A percentile compares a stretch with the other conserved stretches of the same genome.
These are phyloP conservation scores for Leguminivora glycinivorella DNA, from an alignment of 1,140 invertebrate genomes.

Conservation along the genomic window DNA sequence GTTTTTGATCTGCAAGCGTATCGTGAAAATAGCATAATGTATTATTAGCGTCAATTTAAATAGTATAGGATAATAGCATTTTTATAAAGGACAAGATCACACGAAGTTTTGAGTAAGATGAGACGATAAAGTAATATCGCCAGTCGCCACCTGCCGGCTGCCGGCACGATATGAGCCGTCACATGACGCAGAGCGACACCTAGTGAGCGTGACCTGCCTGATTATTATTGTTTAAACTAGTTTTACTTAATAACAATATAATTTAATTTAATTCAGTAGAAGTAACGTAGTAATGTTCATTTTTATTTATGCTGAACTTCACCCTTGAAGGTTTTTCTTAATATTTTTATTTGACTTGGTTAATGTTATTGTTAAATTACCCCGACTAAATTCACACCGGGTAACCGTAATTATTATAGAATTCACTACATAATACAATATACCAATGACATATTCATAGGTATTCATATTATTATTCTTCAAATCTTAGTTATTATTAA, in stretches of 20 bases:
- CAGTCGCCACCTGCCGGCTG: background rate
- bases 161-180: background rate
- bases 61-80: background rate
- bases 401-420: background rate
- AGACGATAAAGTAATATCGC: too few relatives aligned
- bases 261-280: background rate
- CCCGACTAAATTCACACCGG: background rate
- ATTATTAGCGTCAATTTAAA: background rate
- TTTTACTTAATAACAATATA: background rate
- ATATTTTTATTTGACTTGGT: too few relatives aligned
- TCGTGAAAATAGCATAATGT: too few relatives aligned
- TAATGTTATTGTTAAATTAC: too few relatives aligned
- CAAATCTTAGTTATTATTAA: background rate
- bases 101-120: background rate
- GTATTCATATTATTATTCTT: too few relatives aligned
- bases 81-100: background rate
- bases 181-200: conserved; percentile 23
- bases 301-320: too few relatives aligned
- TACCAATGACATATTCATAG: too few relatives aligned
- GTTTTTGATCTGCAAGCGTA: too few relatives aligned
- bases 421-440: background rate
- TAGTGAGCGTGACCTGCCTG: background rate
- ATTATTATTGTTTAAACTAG: background rate
- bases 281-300: too few relatives aligned
- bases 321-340: too few relatives aligned